Percentiles rank a stretch among this genome's conserved stretches.
These are phyloP conservation scores for Rhodeus uyekii DNA, from an alignment of 2,797 vertebrate genomes.

Conservation along the genomic window DNA sequence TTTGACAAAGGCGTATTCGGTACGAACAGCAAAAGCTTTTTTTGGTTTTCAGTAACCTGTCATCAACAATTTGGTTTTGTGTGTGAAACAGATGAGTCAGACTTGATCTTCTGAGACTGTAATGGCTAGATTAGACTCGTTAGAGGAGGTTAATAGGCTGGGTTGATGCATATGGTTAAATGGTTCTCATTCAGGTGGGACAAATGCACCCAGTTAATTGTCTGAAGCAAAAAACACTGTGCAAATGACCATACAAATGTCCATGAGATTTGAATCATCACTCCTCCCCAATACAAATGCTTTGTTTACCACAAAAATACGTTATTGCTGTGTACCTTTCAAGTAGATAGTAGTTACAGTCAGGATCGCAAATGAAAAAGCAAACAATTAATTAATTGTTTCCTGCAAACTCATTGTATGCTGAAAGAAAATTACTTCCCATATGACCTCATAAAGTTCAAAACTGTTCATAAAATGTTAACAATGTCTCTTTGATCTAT, in stretches of 20 bases:
- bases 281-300: not conserved
- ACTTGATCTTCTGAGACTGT: not conserved
- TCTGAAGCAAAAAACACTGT: not conserved
- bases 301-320: slow-evolving; percentile 33
- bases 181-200: slow-evolving; percentile 6
- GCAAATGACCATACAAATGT: slow-evolving; percentile 25
- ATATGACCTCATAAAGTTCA: not conserved
- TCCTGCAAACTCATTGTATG: not conserved
- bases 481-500: not conserved
- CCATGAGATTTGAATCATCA: slow-evolving; percentile 7
- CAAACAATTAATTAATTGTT: not conserved
- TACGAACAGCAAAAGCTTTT: not conserved
- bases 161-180: slow-evolving; percentile 8
- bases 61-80: not conserved
- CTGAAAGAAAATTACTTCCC: not conserved
- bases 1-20: not conserved
- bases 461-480: slow-evolving; percentile 3
- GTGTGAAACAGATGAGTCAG: not conserved
- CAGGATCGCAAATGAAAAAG: not conserved
- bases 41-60: not conserved
- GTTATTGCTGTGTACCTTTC: not conserved
- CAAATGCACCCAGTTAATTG: slow-evolving; percentile 23
- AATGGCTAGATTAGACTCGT: slow-evolving; percentile 18
- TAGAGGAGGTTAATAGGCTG: not conserved
- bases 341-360: not conserved